These are phyloP conservation scores for Tenthredo scrophulariae DNA, from an alignment of 2,888 invertebrate genomes.

Conservation along the genomic window DNA sequence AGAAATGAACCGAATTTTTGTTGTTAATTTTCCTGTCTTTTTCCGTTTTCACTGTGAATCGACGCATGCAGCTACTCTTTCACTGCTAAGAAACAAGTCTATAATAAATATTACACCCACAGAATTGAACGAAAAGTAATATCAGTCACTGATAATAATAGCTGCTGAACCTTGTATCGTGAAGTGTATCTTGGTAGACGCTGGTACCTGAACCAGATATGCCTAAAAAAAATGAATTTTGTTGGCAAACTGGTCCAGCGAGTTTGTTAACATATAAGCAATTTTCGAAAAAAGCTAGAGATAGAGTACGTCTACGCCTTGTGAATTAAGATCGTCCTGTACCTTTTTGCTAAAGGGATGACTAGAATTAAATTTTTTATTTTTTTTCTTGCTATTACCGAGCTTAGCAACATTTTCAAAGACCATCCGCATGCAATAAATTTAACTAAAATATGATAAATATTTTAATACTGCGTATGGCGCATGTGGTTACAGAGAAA, in stretches of 20 bases:
- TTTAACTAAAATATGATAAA: background rate
- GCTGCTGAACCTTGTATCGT: no score
- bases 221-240: background rate
- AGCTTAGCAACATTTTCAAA: background rate
- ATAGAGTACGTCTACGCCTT: background rate
- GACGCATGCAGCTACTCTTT: no score
- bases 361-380: background rate
- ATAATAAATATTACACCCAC: no score
- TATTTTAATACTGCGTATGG: background rate
- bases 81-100: no score
- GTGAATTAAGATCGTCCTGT: background rate
- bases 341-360: background rate
- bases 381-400: background rate
- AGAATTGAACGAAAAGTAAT: no score
- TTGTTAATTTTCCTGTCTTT: no score
- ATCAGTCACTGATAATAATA: no score
- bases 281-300: background rate
- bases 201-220: background rate
- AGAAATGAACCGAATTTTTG: no score
- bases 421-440: background rate
- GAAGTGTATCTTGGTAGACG: background rate
- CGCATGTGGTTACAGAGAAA: background rate
- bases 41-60: no score
- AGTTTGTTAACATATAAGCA: background rate
- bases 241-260: background rate